Evolutionary conservation across 2,797 vertebrate genomes (phyloP).

Genomic region (Rhadinocentrus ornatus): DNA sequence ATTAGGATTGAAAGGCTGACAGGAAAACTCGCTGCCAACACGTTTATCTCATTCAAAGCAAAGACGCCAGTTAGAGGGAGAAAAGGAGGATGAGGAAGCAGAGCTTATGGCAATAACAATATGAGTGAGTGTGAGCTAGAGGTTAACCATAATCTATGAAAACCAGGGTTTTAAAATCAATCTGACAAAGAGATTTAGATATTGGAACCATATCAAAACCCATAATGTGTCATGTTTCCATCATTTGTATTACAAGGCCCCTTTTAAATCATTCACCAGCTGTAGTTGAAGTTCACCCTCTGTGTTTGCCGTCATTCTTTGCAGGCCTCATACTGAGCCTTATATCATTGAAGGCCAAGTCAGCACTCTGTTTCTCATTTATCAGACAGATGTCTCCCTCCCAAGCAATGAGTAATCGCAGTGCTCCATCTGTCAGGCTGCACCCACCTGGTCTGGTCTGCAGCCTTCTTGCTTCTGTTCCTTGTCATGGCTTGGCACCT

Average conservation of each 20-base stretch:
- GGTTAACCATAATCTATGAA: slow-evolving; percentile 9
- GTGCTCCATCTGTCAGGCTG: slow-evolving; percentile 74
- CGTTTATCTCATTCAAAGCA: slow-evolving; percentile 47
- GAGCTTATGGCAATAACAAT: slow-evolving; percentile 14
- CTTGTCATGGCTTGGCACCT: slow-evolving; percentile 71
- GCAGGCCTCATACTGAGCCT: slow-evolving; percentile 46
- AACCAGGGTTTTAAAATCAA: slow-evolving; percentile 23
- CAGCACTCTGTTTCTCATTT: slow-evolving; percentile 80
- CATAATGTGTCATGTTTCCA: slow-evolving; percentile 18
- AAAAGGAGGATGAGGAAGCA: slow-evolving; percentile 1
- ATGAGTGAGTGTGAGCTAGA: slow-evolving; percentile 17
- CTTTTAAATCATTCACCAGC: slow-evolving; percentile 36
- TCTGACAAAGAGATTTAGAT: slow-evolving; percentile 21
- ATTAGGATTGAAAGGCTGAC: slow-evolving; percentile 36
- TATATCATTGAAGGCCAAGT: slow-evolving; percentile 69
- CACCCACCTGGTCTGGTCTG: slow-evolving; percentile 77
- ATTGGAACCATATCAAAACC: slow-evolving; percentile 16
- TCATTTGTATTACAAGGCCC: slow-evolving; percentile 39
- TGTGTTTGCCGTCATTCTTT: slow-evolving; percentile 40
- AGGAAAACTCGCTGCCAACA: slow-evolving; percentile 42
- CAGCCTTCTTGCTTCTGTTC: slow-evolving; percentile 79
- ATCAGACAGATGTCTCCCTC: slow-evolving; percentile 81
- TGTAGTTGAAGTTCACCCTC: slow-evolving; percentile 37
- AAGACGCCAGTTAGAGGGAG: neutral
- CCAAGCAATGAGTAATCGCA: slow-evolving; percentile 82